Evolutionary conservation across 1,140 invertebrate species (phyloP).

Genomic region (Cydia splendana): DNA sequence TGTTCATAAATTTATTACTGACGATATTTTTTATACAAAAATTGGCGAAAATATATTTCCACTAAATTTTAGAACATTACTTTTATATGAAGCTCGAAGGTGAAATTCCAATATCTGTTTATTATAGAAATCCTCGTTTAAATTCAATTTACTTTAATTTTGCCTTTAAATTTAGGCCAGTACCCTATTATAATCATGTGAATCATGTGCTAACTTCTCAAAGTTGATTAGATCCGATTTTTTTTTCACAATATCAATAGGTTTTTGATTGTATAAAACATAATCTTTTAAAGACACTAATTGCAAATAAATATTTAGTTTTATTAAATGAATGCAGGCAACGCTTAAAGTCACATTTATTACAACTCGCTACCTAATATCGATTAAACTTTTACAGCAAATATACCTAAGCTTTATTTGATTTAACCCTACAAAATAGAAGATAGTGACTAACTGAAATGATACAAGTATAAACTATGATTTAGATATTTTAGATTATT

Average conservation of each 20-base stretch:
- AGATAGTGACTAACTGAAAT: slow-evolving; percentile 26
- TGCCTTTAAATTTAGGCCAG: not conserved
- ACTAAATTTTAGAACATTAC: not conserved
- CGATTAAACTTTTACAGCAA: slow-evolving; percentile 54
- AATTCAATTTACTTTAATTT: not conserved
- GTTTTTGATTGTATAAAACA: not conserved
- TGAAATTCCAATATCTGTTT: not conserved
- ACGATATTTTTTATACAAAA: slow-evolving; percentile 18
- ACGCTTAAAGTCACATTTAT: slow-evolving; percentile 77
- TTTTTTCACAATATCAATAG: not conserved
- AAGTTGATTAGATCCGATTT: not conserved
- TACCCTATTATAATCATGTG: not conserved
- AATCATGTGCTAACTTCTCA: no score
- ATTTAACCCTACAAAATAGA: slow-evolving; percentile 21
- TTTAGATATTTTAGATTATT: slow-evolving; percentile 7
- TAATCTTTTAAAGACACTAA: not conserved
- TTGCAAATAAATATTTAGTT: slow-evolving; percentile 31
- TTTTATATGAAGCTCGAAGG: slow-evolving; percentile 1
- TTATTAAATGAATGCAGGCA: slow-evolving; percentile 23
- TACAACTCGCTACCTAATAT: slow-evolving; percentile 56
- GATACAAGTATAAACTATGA: not conserved
- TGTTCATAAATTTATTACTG: slow-evolving; percentile 26
- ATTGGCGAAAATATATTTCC: slow-evolving; percentile 5
- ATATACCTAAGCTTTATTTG: slow-evolving; percentile 34
- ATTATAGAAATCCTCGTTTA: not conserved